Evolutionary conservation across 2,888 invertebrate species (phyloP).

Genomic region (Aphidius colemani): DNA sequence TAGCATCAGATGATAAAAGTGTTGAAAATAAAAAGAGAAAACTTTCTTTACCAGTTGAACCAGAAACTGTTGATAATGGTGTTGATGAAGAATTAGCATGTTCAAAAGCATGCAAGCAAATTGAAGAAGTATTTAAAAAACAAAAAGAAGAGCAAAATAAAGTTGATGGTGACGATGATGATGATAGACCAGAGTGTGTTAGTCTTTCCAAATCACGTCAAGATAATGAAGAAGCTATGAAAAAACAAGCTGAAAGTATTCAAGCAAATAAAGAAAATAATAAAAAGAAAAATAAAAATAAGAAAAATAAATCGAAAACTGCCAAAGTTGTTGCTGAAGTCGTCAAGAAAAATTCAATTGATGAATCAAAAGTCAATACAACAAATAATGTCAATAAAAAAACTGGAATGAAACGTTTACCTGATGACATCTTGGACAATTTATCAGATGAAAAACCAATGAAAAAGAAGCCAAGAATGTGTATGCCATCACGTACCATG

Average conservation of each 20-base stretch:
- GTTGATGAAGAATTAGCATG: neutral
- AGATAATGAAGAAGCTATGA: constrained; percentile 6
- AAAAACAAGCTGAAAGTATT: constrained; percentile 6
- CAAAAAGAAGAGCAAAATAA: neutral
- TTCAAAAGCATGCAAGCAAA: neutral
- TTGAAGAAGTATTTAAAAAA: neutral
- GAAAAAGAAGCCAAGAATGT: constrained; percentile 33
- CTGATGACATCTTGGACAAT: constrained; percentile 43
- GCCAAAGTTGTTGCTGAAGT: constrained; percentile 27
- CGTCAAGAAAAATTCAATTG: constrained; percentile 9
- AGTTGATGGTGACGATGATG: neutral
- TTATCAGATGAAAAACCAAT: constrained; percentile 38
- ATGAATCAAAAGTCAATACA: neutral
- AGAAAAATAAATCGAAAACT: constrained; percentile 19
- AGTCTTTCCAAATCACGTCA: neutral
- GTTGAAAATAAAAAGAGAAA: constrained; percentile 1
- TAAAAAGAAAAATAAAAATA: constrained; percentile 28
- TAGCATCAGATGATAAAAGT: neutral
- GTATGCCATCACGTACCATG: constrained; percentile 35
- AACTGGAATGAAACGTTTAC: constrained; percentile 41
- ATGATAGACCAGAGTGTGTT: neutral
- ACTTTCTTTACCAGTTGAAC: constrained; percentile 23
- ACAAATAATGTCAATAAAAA: neutral
- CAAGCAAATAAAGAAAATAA: neutral
- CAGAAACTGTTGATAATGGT: constrained; percentile 12